These are phyloP conservation scores for Phlogophora meticulosa DNA, from an alignment of 2,888 invertebrate species.

Conservation along the genomic window DNA sequence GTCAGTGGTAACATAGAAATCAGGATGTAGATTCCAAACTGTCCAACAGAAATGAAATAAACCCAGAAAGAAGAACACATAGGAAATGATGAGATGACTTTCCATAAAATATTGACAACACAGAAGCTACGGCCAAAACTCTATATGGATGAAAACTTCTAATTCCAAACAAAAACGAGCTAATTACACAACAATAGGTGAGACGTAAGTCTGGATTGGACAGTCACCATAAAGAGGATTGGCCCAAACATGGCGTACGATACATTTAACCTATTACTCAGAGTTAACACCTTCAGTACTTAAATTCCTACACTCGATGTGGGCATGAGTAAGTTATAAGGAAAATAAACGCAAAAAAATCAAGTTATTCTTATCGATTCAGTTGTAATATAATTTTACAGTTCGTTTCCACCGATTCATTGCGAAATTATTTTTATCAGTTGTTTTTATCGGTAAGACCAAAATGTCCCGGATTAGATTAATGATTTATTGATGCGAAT, in stretches of 20 bases:
- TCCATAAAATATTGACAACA: conserved; percentile 66
- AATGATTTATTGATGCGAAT: conserved; percentile 46
- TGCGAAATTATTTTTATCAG: conserved; percentile 52
- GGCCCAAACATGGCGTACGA: conserved; percentile 84
- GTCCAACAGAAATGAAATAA: not conserved
- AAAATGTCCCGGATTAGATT: conserved; percentile 62
- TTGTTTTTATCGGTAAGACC: conserved; percentile 52
- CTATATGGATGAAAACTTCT: conserved; percentile 79
- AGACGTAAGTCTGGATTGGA: conserved; percentile 69
- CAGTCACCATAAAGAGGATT: conserved; percentile 88
- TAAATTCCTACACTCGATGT: conserved; percentile 23
- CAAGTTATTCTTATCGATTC: conserved; percentile 39
- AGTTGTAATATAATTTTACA: conserved; percentile 23
- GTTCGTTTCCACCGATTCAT: conserved; percentile 29
- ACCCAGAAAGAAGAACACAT: conserved; percentile 34
- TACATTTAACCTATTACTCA: conserved; percentile 70
- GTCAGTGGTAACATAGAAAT: conserved; percentile 9
- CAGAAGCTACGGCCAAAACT: conserved; percentile 88
- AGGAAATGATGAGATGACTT: conserved; percentile 22
- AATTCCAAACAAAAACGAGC: conserved; percentile 46
- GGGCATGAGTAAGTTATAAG: conserved; percentile 15
- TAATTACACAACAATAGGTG: conserved; percentile 20
- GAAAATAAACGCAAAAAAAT: conserved; percentile 32
- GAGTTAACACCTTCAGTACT: conserved; percentile 79
- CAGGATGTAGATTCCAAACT: not conserved